Evolutionary conservation across 2,888 invertebrate species (phyloP).

Genomic region (Drosophila colorata): DNA sequence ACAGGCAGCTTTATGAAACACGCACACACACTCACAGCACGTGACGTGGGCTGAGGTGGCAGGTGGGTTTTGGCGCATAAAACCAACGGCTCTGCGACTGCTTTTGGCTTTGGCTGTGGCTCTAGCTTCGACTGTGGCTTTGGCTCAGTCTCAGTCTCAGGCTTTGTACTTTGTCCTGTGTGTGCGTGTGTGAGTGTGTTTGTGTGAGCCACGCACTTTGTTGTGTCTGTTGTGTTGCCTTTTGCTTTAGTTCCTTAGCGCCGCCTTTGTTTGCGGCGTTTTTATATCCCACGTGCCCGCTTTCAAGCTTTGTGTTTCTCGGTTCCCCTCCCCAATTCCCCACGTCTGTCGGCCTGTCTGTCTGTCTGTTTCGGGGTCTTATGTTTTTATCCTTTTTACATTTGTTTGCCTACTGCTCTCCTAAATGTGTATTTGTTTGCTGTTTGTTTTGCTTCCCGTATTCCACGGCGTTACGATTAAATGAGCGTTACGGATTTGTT

Average conservation of each 20-base stretch:
- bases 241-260: slow-evolving; percentile 28
- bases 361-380: slow-evolving; percentile 29
- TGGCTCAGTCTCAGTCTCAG: slow-evolving; percentile 24
- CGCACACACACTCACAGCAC: slow-evolving; percentile 32
- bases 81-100: slow-evolving; percentile 25
- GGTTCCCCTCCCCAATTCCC: background rate
- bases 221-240: slow-evolving; percentile 54
- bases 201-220: slow-evolving; percentile 56
- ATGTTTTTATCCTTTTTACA: slow-evolving; percentile 63
- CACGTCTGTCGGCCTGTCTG: slow-evolving; percentile 5
- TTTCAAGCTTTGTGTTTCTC: slow-evolving; percentile 9
- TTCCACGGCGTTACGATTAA: slow-evolving; percentile 48
- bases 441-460: slow-evolving; percentile 33
- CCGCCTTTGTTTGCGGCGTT: slow-evolving; percentile 35
- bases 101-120: slow-evolving; percentile 29
- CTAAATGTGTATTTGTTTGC: slow-evolving; percentile 42
- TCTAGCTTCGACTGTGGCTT: slow-evolving; percentile 25
- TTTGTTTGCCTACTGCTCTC: slow-evolving; percentile 50
- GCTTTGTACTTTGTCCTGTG: slow-evolving; percentile 33
- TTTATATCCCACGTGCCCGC: slow-evolving; percentile 33
- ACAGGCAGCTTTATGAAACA: slow-evolving; percentile 47
- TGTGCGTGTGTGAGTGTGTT: slow-evolving; percentile 2
- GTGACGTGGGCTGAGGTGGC: slow-evolving; percentile 59
- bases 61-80: slow-evolving; percentile 54
- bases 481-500: slow-evolving; percentile 64